A percentile compares a stretch with the other conserved stretches of the same genome.
phyloP scores from a whole-genome alignment of 2,113 vertebrate species.

The Sinocyclocheilus anophthalmus region DNA sequence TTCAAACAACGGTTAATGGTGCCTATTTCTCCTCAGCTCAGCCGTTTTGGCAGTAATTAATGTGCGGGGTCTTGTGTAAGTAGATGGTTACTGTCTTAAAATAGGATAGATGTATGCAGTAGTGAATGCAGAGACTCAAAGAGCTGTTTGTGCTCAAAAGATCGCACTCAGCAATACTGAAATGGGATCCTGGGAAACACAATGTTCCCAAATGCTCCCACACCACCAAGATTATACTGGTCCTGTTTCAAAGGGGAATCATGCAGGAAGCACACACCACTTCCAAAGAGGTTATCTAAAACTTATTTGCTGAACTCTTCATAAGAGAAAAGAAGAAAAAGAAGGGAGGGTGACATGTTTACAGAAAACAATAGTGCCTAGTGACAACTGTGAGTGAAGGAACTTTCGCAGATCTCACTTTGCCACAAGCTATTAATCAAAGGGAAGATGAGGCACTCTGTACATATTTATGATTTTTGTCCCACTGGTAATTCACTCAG shows the following conservation, averaged over 20 bases:
- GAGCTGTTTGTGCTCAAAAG: background rate
- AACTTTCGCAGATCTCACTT: background rate
- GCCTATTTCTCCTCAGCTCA: constrained; percentile 19
- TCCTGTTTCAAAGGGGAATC: background rate
- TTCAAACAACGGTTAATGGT: constrained; percentile 19
- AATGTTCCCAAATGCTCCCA: constrained; percentile 9
- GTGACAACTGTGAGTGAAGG: background rate
- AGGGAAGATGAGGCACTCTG: background rate
- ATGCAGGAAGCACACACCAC: constrained; percentile 40
- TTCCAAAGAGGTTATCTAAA: constrained; percentile 49
- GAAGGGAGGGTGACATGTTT: constrained; percentile 2
- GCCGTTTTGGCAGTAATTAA: background rate
- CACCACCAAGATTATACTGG: constrained; percentile 27
- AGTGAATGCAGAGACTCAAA: background rate
- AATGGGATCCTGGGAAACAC: constrained; percentile 6
- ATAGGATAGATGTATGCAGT: constrained; percentile 2
- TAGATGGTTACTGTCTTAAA: constrained; percentile 4
- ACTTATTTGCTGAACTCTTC: constrained; percentile 11
- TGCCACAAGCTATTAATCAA: constrained; percentile 9
- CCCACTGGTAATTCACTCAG: background rate
- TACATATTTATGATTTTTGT: constrained; percentile 15
- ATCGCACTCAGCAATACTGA: constrained; percentile 1
- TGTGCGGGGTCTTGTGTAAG: background rate
- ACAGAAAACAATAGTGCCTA: constrained; percentile 32
- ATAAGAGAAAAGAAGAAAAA: background rate